Conservation (phyloP, 2,797 vertebrate genomes). For the Phalloptychus januarius region DNA sequence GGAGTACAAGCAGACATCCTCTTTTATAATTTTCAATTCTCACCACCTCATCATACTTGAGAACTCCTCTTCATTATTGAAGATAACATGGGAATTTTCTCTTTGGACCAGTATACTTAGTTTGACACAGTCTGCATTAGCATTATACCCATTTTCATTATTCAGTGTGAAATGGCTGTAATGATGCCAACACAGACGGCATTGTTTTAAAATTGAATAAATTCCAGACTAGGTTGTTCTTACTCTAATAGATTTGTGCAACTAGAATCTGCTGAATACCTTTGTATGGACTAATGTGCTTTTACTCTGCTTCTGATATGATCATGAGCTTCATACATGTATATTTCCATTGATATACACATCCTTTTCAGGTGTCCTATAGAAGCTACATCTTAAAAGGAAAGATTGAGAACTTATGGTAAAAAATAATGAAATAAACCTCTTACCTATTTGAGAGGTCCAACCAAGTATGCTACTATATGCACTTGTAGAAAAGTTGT, state of each 20-base stretch:
- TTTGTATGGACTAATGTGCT: slow-evolving; percentile 8
- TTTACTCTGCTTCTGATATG: background rate
- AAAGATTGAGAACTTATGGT: background rate
- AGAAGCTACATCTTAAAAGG: background rate
- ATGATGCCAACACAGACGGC: slow-evolving; percentile 60
- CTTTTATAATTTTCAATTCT: slow-evolving; percentile 25
- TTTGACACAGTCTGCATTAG: slow-evolving; percentile 50
- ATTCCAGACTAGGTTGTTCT: slow-evolving; percentile 34
- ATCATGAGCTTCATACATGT: background rate
- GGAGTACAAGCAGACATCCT: slow-evolving; percentile 3
- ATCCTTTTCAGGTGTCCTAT: background rate
- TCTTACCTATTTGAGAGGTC: background rate
- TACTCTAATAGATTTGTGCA: slow-evolving; percentile 43
- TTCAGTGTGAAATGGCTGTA: slow-evolving; percentile 60
- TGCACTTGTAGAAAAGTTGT: background rate
- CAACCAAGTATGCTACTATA: background rate
- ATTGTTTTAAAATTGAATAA: slow-evolving; percentile 61
- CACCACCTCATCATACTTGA: slow-evolving; percentile 30
- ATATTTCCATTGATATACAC: background rate
- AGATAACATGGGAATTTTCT: slow-evolving; percentile 49
- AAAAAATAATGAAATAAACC: background rate
- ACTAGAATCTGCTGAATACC: slow-evolving; percentile 29
- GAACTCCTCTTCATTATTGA: slow-evolving; percentile 54
- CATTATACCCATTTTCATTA: slow-evolving; percentile 59
- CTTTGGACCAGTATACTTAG: slow-evolving; percentile 39